These are phyloP conservation scores for Leptinotarsa lineolata DNA, from an alignment of 1,140 invertebrate species.

Conservation along the genomic window DNA sequence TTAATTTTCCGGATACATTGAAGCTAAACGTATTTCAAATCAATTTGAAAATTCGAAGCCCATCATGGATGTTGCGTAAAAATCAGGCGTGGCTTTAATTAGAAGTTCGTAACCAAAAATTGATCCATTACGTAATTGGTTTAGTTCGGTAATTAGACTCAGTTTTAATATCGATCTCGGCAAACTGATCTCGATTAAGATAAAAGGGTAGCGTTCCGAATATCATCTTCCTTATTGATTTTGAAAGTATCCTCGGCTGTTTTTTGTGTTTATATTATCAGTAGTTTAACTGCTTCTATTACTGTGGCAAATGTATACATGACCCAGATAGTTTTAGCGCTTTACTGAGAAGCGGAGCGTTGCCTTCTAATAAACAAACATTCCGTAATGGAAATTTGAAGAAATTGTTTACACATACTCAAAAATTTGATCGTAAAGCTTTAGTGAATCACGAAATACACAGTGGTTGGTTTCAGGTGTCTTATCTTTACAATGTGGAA, in stretches of 20 bases:
- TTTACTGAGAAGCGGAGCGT: not conserved
- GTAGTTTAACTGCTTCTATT: not conserved
- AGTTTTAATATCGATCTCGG: not conserved
- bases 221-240: slow-evolving; percentile 1
- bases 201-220: not conserved
- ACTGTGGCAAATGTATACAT: not conserved
- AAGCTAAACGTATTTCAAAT: not conserved
- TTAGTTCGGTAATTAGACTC: not conserved
- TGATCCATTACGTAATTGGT: slow-evolving; percentile 2
- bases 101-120: not conserved
- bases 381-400: not conserved
- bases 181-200: not conserved
- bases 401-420: slow-evolving; percentile 1
- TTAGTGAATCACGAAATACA: not conserved
- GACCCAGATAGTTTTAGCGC: not conserved
- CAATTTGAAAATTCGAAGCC: not conserved
- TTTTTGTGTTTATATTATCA: not conserved
- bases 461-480: too few species aligned
- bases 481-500: too few species aligned
- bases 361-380: not conserved
- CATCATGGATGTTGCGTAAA: not conserved
- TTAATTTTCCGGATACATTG: too few species aligned
- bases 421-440: not conserved
- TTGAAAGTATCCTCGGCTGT: not conserved
- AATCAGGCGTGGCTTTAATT: slow-evolving; percentile 1